Evolutionary conservation across 2,113 vertebrate genomes (phyloP).

Genomic region (Hyaena hyaena): DNA sequence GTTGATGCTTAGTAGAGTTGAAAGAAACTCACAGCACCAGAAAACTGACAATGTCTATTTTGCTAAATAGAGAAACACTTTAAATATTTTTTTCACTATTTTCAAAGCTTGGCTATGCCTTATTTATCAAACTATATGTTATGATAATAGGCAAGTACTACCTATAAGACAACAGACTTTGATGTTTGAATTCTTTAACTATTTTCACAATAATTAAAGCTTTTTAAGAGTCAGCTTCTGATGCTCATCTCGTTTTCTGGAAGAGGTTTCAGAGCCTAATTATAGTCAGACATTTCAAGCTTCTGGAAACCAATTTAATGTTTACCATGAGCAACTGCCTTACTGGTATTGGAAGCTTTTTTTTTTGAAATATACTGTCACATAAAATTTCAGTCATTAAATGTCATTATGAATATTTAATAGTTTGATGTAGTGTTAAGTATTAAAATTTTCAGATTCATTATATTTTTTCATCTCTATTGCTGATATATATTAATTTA

Average conservation of each 20-base stretch:
- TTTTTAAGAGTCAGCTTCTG: conserved; percentile 10
- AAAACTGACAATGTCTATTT: conserved; percentile 83
- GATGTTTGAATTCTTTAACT: neutral
- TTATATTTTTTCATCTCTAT: neutral
- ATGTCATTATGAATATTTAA: neutral
- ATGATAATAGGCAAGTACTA: conserved; percentile 19
- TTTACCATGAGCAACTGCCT: conserved; percentile 50
- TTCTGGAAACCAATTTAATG: conserved; percentile 42
- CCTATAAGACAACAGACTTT: neutral
- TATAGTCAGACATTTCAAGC: conserved; percentile 32
- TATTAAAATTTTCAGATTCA: neutral
- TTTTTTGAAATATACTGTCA: conserved; percentile 34
- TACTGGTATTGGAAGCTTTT: neutral
- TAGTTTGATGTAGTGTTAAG: neutral
- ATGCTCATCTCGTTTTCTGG: conserved; percentile 46
- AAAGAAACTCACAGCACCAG: conserved; percentile 85
- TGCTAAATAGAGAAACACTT: conserved; percentile 79
- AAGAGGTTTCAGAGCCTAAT: conserved; percentile 56
- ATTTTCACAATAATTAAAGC: conserved; percentile 55
- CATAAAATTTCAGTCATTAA: neutral
- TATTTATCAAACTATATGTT: conserved; percentile 67
- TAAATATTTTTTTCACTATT: conserved; percentile 69
- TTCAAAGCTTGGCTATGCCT: conserved; percentile 55
- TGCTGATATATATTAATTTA: neutral
- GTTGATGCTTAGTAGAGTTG: conserved; percentile 83